phyloP scores from a whole-genome alignment of 2,113 vertebrate genomes.

The Hippopotamus amphibius region DNA sequence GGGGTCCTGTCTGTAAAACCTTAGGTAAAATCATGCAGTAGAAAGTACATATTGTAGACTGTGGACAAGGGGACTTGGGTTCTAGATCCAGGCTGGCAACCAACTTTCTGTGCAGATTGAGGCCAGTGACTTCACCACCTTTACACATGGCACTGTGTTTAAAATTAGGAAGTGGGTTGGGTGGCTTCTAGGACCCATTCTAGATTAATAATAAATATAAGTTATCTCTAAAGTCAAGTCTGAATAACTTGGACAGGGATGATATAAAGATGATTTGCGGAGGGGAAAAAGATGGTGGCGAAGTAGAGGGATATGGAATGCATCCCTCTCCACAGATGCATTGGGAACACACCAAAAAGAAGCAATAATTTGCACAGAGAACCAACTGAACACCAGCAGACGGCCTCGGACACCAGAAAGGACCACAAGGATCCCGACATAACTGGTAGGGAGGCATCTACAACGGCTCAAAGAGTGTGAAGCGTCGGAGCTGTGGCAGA shows the following conservation, averaged over 20 bases:
- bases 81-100: neutral
- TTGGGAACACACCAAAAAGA: no score
- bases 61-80: rapidly evolving
- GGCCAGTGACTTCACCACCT: neutral
- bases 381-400: no score
- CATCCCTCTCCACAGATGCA: no score
- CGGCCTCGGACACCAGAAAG: no score
- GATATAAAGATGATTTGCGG: neutral
- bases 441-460: no score
- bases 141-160: rapidly evolving
- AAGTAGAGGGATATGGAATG: no score
- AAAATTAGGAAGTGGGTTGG: neutral
- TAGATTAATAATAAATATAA: neutral
- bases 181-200: neutral
- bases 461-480: no score
- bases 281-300: no score
- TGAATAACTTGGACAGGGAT: neutral
- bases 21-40: rapidly evolving
- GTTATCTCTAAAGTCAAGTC: neutral
- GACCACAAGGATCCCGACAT: no score
- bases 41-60: rapidly evolving
- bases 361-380: no score
- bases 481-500: no score
- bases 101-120: neutral
- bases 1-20: no score